A percentile compares a stretch with the other conserved stretches of the same genome.
phyloP scores from a whole-genome alignment of 2,797 vertebrate genomes.

The Gymnodraco acuticeps region DNA sequence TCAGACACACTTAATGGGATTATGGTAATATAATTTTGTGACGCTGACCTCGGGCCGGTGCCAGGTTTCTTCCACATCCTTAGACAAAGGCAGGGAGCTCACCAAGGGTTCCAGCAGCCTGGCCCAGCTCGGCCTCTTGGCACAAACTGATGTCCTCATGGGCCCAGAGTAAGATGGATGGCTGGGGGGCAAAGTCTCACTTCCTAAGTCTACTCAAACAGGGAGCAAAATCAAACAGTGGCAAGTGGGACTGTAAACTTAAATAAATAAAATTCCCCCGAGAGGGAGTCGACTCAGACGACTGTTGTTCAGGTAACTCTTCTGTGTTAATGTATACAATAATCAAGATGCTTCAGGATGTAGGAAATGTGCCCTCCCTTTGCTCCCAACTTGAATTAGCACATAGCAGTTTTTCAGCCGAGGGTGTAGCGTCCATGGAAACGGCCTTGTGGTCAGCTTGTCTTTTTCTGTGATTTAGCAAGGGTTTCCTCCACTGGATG shows the following conservation, averaged over 20 bases:
- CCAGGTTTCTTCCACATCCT: constrained; percentile 84
- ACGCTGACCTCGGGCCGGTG: constrained; percentile 83
- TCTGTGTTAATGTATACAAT: constrained; percentile 24
- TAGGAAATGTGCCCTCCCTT: constrained; percentile 50
- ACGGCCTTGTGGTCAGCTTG: constrained; percentile 74
- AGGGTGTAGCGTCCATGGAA: constrained; percentile 80
- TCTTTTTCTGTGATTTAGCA: constrained; percentile 72
- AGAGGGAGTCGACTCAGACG: constrained; percentile 1
- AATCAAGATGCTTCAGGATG: constrained; percentile 40
- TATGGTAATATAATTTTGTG: constrained; percentile 89
- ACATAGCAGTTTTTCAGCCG: constrained; percentile 83
- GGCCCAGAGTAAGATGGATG: constrained; percentile 75
- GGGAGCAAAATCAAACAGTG: constrained; percentile 47
- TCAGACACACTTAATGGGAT: constrained; percentile 89
- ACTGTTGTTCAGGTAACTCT: constrained; percentile 15
- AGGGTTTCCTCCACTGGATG: constrained; percentile 59
- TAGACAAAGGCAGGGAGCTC: constrained; percentile 80
- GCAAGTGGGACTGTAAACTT: constrained; percentile 28
- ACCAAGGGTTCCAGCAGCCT: constrained; percentile 71
- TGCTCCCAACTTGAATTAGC: constrained; percentile 56
- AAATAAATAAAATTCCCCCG: constrained; percentile 30
- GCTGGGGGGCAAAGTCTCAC: constrained; percentile 71
- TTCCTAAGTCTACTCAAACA: constrained; percentile 61
- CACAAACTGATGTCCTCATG: constrained; percentile 72
- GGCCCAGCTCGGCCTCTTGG: constrained; percentile 71